Percentiles rank a stretch among this genome's conserved stretches.
phyloP scores from a whole-genome alignment of 92 coral and sea anemone genomes.

The Epizoanthus ramosus region DNA sequence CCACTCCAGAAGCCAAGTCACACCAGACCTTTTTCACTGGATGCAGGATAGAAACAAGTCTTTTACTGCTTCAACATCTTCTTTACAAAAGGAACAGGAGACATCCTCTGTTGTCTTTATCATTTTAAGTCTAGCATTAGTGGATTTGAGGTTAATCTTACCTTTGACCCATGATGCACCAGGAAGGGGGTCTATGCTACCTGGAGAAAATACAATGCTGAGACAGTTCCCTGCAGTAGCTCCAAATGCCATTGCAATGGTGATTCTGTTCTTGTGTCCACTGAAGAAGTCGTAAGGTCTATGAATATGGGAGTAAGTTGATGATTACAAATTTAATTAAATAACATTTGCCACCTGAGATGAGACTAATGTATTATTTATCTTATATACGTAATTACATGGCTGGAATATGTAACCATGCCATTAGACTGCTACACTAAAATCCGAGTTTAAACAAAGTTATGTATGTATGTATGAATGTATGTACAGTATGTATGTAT shows the following conservation, averaged over 20 bases:
- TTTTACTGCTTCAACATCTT: too few species aligned
- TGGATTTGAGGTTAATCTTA: neutral
- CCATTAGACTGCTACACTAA: too few species aligned
- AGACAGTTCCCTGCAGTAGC: constrained; percentile 30
- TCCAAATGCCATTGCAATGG: constrained; percentile 36
- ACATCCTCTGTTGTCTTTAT: too few species aligned
- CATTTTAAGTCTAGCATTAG: too few species aligned
- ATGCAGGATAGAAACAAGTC: too few species aligned
- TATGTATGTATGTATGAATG: too few species aligned
- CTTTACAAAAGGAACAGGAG: too few species aligned
- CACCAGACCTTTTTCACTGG: too few species aligned
- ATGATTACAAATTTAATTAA: neutral
- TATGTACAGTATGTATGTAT: too few species aligned
- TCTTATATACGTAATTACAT: neutral
- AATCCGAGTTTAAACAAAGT: too few species aligned
- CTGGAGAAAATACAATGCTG: neutral
- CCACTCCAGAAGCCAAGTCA: too few species aligned
- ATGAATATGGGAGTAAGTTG: neutral
- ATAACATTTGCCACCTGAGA: too few species aligned
- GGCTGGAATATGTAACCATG: neutral
- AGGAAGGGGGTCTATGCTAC: neutral
- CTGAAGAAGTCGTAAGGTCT: constrained; percentile 28
- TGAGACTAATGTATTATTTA: neutral
- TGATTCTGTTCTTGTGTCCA: constrained; percentile 28
- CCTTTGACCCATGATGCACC: constrained; percentile 5